phyloP scores from a whole-genome alignment of 1,140 invertebrate species.

The Venustaconcha ellipsiformis region DNA sequence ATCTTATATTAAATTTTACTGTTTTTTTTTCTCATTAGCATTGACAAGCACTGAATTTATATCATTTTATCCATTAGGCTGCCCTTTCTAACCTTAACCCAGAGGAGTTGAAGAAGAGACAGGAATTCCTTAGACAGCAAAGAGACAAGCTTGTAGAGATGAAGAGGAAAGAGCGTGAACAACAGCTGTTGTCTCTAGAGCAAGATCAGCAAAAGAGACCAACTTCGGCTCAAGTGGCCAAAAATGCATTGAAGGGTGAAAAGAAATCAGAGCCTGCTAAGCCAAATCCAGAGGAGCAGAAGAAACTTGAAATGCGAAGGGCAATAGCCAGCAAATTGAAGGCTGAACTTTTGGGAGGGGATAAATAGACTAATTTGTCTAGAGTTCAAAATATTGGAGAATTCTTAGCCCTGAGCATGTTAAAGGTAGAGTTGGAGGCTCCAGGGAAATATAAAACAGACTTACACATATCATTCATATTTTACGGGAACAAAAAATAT shows the following conservation, averaged over 20 bases:
- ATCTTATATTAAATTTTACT: too few species aligned
- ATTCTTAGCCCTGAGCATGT: too few species aligned
- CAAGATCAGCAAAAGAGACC: conserved; percentile 71
- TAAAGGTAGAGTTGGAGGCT: too few species aligned
- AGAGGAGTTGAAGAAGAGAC: conserved; percentile 83
- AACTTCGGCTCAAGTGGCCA: conserved; percentile 78
- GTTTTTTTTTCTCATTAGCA: background rate
- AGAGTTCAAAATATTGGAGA: too few species aligned
- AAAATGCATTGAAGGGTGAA: conserved; percentile 71
- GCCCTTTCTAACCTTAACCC: conserved; percentile 56
- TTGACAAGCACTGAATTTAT: background rate
- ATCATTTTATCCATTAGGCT: conserved; percentile 39
- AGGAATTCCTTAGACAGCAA: conserved; percentile 87
- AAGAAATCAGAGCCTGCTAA: conserved; percentile 64
- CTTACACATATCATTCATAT: too few species aligned
- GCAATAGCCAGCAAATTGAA: conserved; percentile 86
- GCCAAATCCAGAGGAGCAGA: conserved; percentile 57
- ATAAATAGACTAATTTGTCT: conserved; percentile 21
- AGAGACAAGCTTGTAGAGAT: conserved; percentile 89
- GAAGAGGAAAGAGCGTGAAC: conserved; percentile 87
- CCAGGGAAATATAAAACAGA: too few species aligned
- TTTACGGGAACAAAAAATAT: too few species aligned
- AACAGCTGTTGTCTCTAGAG: conserved; percentile 73
- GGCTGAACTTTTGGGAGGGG: conserved; percentile 78
- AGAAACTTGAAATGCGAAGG: conserved; percentile 81